Base-by-base conservation (phyloP, 1,140 invertebrate genomes). In the Cydia pomonella region DNA sequence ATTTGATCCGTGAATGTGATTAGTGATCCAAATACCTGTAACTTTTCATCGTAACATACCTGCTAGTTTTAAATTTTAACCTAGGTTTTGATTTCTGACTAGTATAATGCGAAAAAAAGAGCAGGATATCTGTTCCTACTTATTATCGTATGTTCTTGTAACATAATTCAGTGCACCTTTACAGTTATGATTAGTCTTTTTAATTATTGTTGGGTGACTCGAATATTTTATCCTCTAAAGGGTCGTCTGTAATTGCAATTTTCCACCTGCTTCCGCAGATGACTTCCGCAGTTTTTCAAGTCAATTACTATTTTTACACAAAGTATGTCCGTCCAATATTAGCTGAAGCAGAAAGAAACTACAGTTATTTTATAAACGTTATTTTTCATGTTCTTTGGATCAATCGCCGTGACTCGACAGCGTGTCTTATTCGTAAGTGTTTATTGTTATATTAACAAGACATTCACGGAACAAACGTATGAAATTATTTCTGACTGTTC, bases 211-310 rank as follows among this genome's bases (percentile, higher is more conserved):
- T n/a, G 64, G 29, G 64, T 33, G 27, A 38, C 16, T 33, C 12
- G 13, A 27, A 41, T 18, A 3, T n/a, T 38, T 3, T 23, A 33
- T 69, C 16, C 25, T 69, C 23, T 33, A 69, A 18, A 33, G 53
- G 18, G 18, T 59, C 18, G 53, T 23, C 12, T 59, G 7, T 59
- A 59, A 59, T 10, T 59, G 21, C 21, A 59, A 23, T 59, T 33
- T 33, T 41, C 29, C 64, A 69, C 64, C 64, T 69, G 64, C 64
- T 33, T 69, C 64, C 64, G 64, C 29, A 29, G 12, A 38, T 41
- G 16, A 41, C 64, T n/a, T n/a, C n/a, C n/a, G n/a, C 27, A 38
- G 64, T 69, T 69, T 69, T 69, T 69, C 64, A 69, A 69, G 64
- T 33, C 53, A 3, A 23, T 21, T n/a, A 16, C 29, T 69, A 69